Evolutionary conservation across 2,113 vertebrate genomes (phyloP).

Genomic region (Cichladusa arquata): DNA sequence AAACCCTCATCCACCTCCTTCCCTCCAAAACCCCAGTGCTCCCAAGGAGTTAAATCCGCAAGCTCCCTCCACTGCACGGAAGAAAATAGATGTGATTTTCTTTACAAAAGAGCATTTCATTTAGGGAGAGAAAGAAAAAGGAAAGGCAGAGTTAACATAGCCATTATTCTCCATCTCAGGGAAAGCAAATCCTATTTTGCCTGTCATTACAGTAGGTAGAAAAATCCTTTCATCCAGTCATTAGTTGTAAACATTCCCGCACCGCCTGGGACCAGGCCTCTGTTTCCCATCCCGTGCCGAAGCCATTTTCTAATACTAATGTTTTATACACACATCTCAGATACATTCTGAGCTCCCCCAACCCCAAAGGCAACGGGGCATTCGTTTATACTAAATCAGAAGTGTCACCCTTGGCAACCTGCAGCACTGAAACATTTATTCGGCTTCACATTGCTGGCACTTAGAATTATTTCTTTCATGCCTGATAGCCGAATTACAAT

Average conservation of each 20-base stretch:
- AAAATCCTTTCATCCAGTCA: conserved; percentile 82
- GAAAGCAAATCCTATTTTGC: conserved; percentile 80
- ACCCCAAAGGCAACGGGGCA: conserved; percentile 94
- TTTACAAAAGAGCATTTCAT: conserved; percentile 82
- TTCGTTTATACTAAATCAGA: conserved; percentile 99
- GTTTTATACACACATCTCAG: conserved; percentile 85
- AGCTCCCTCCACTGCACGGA: conserved; percentile 29
- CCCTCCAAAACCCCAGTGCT: neutral
- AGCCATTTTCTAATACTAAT: conserved; percentile 85
- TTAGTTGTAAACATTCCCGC: conserved; percentile 80
- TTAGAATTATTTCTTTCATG: conserved; percentile 99
- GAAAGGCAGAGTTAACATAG: conserved; percentile 74
- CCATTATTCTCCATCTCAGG: conserved; percentile 80
- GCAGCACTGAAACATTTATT: conserved; percentile 98
- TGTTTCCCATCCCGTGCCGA: conserved; percentile 74
- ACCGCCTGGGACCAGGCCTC: conserved; percentile 79
- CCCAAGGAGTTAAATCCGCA: conserved; percentile 64
- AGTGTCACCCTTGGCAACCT: conserved; percentile 99
- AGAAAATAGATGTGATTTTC: conserved; percentile 80
- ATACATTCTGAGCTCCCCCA: conserved; percentile 79
- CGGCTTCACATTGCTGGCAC: conserved; percentile 99
- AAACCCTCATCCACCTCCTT: neutral
- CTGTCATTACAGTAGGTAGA: conserved; percentile 81
- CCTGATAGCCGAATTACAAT: conserved; percentile 99
- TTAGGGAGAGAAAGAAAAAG: conserved; percentile 69